phyloP scores from a whole-genome alignment of 1,140 invertebrate species.

The Bicyclus anynana region DNA sequence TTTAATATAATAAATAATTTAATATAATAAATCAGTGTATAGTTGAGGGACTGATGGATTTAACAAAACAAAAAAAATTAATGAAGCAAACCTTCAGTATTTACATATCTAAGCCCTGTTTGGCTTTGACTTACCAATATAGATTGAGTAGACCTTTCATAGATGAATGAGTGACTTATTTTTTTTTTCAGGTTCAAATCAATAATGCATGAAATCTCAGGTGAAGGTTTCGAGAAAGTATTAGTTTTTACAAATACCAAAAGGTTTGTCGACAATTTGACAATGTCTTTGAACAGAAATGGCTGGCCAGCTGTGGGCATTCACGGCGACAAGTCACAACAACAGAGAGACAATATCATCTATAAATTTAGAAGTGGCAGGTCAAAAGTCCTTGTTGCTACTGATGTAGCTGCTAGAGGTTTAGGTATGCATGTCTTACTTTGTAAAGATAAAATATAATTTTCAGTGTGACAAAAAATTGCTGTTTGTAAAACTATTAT shows the following conservation, averaged over 20 bases:
- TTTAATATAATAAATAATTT: too few relatives aligned
- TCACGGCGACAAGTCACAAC: conserved; percentile 86
- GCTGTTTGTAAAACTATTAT: too few relatives aligned
- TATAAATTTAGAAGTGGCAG: conserved; percentile 52
- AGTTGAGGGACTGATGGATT: too few relatives aligned
- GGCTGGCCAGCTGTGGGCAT: conserved; percentile 84
- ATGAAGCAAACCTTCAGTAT: too few relatives aligned
- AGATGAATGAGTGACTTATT: too few relatives aligned
- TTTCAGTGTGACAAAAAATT: too few relatives aligned
- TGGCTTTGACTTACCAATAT: too few relatives aligned
- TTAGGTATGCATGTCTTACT: conserved; percentile 77
- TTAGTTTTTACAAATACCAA: conserved; percentile 94
- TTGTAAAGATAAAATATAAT: too few relatives aligned
- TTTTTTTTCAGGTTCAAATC: conserved; percentile 79
- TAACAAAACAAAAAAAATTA: too few relatives aligned
- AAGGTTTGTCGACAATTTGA: conserved; percentile 86
- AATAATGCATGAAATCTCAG: conserved; percentile 84
- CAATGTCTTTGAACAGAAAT: conserved; percentile 80
- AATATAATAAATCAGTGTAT: too few relatives aligned
- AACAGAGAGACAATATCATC: conserved; percentile 79
- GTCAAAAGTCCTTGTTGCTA: conserved; percentile 82
- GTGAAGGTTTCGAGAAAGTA: conserved; percentile 85
- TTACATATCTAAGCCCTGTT: too few relatives aligned
- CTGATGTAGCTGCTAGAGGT: conserved; percentile 89
- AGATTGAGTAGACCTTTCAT: too few relatives aligned